Conservation (phyloP, 1,140 invertebrate genomes). For the Eupeodes corollae region DNA sequence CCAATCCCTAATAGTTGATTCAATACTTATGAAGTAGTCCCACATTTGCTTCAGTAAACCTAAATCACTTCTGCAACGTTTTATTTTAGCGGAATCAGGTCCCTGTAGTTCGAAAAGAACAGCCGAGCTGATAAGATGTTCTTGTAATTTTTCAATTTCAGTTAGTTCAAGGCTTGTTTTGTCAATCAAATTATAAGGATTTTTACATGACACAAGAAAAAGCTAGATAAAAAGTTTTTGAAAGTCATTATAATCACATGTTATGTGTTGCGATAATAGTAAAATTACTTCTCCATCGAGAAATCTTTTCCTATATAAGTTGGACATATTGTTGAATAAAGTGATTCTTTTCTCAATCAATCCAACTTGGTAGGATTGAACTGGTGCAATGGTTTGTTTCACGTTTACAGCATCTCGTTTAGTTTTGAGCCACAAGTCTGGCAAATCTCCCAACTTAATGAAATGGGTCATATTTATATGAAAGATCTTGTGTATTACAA, state of each 20-base stretch:
- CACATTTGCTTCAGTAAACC: slow-evolving; percentile 71
- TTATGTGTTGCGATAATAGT: neutral
- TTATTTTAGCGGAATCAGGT: slow-evolving; percentile 69
- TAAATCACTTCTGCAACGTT: slow-evolving; percentile 63
- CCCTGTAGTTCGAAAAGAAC: slow-evolving; percentile 75
- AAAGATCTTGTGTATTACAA: neutral
- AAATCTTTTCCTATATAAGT: slow-evolving; percentile 67
- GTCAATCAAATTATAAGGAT: slow-evolving; percentile 67
- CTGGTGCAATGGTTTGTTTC: slow-evolving; percentile 77
- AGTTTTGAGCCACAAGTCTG: slow-evolving; percentile 77
- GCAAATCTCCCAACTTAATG: slow-evolving; percentile 55
- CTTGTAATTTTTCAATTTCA: slow-evolving; percentile 58
- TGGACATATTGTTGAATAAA: slow-evolving; percentile 68
- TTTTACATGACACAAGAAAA: slow-evolving; percentile 59
- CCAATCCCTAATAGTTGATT: slow-evolving; percentile 77
- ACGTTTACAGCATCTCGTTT: slow-evolving; percentile 71
- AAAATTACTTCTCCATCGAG: slow-evolving; percentile 35
- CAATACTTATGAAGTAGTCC: slow-evolving; percentile 79
- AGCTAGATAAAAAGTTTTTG: slow-evolving; percentile 33
- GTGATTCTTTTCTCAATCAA: slow-evolving; percentile 50
- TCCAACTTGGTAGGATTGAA: slow-evolving; percentile 51
- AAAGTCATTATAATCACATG: neutral
- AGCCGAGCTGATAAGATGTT: slow-evolving; percentile 58
- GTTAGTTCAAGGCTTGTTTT: slow-evolving; percentile 55
- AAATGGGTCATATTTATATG: neutral